Base-by-base conservation (phyloP, 2,888 invertebrate species). In the Cephus sareptanus region DNA sequence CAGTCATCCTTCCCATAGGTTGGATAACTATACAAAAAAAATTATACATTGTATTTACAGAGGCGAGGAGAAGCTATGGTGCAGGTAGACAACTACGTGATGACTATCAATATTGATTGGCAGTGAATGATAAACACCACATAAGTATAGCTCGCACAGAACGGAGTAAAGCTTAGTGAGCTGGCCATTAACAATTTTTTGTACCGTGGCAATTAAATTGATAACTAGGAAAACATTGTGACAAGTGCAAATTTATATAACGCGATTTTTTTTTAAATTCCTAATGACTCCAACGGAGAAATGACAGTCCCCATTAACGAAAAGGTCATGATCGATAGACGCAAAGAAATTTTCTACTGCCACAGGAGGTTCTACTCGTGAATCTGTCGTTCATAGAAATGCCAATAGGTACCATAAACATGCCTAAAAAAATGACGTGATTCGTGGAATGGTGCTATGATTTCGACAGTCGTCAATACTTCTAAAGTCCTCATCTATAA, bases 1-100 rank as follows among this genome's bases (percentile, higher is more conserved):
- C 93, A 93, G 90, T 93, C 93, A 91, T 93, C 93, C 93, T 93
- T 93, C 90, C 93, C 93, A 92, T 93, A 93, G 89, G 93, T 92
- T 89, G 93, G 93, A 92, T 93, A 93, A 93, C 93, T 93, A 92
- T 89, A 90, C 87, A 86, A 88, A 83, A 85, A 89, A 88, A 87
- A 89, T 85, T 81, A 86, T 85, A 88, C 82, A 81, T 89, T 89
- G 87, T 88, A 89, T 87, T 86, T 87, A 90, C 87, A 81, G 77
- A 79, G 77, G 80, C 76, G 73, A 56, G 56, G 56, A 87, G 87
- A 84, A 84, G 76, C 73, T 70, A 40, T 34, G 35, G 56, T 79
- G 79, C 77, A 78, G 77, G 37, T 73, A 68, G 71, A 75, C 77
- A 34, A 79, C 35, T 33, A 74, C 71, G 68, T 79, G 74, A 71